phyloP scores from a whole-genome alignment of 2,888 invertebrate genomes.

The Melieria omissa region DNA sequence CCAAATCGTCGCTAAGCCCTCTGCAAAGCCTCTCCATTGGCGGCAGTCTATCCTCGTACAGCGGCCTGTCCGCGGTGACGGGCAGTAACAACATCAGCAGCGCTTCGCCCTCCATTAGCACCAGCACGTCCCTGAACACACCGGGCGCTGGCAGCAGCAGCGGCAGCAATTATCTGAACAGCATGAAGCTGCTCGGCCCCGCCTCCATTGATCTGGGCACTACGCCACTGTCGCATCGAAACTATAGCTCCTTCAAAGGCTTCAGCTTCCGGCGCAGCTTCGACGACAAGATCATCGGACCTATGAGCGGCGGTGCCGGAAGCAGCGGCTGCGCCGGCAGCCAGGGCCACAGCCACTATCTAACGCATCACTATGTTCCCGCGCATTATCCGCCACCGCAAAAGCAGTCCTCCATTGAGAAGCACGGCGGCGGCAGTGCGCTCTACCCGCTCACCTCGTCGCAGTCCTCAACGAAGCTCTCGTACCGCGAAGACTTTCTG shows the following conservation, averaged over 20 bases:
- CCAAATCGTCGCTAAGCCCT: constrained; percentile 53
- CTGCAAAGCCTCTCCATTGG: constrained; percentile 47
- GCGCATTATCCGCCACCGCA: constrained; percentile 46
- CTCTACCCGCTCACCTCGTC: constrained; percentile 56
- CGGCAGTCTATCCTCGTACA: constrained; percentile 43
- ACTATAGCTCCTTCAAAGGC: constrained; percentile 60
- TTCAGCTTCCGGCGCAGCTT: constrained; percentile 64
- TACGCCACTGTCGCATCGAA: constrained; percentile 61
- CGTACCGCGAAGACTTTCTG: constrained; percentile 65
- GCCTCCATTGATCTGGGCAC: constrained; percentile 62
- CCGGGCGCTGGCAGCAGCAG: constrained; percentile 13
- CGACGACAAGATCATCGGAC: constrained; percentile 62
- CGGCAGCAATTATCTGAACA: constrained; percentile 53
- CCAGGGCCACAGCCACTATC: constrained; percentile 43
- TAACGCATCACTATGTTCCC: constrained; percentile 50
- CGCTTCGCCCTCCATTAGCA: constrained; percentile 13
- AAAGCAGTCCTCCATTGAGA: constrained; percentile 31
- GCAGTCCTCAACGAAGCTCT: constrained; percentile 62
- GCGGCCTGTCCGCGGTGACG: constrained; percentile 18
- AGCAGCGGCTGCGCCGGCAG: constrained; percentile 28
- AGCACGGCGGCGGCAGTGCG: constrained; percentile 43
- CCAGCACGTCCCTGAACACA: constrained; percentile 19
- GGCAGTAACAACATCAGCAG: constrained; percentile 36
- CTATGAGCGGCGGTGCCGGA: constrained; percentile 39
- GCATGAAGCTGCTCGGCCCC: constrained; percentile 58